Base-by-base conservation (phyloP, 2,888 invertebrate species). In the Nebria salina region DNA sequence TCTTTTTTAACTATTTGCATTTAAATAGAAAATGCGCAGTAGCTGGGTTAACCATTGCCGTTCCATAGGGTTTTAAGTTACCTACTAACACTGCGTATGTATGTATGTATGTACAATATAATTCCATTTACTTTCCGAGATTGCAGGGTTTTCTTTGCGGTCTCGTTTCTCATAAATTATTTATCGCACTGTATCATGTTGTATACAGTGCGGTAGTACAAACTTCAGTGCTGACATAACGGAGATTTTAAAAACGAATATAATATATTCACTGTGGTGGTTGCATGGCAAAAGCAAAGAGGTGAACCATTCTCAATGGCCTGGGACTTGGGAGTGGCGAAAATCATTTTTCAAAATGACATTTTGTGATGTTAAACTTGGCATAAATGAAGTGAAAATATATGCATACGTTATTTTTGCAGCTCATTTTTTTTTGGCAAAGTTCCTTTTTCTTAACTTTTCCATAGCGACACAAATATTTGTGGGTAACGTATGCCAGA, bases 111-210 rank as follows among this genome's bases (percentile, higher is more conserved):
- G n/a, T 70, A 11, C n/a, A 26, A 70, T 25, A 9, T 34, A 34
- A 2, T 34, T 13, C 65, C 25, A 77, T 77, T 77, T 77, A 77
- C 76, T 77, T 70, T 7, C 66, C 25, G 64, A 65, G 72, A 70
- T 70, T 70, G 70, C 70, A 34, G 70, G 70, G 25, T 70, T 70
- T 70, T 34, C 65, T 65, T 15, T 66, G 65, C 42, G 78, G 73
- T 73, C 73, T 65, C 65, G 65, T n/a, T 64, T 72, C 65, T 78
- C 20, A 78, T 78, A 78, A 78, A 78, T 78, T 78, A 78, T 78
- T 78, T 78, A 78, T 78, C 78, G 34, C 34, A 73, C 78, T 78
- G 78, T 42, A 78, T 73, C 65, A 73, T 70, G 64, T 77, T 77
- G 65, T 54, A 54, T 54, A 54, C 54, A 54, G 54, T 54, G 13